Evolutionary conservation across 2,888 invertebrate genomes (phyloP), one percentile per base, ranked within the genome.

Genomic region (Cataglyphis rosenhaueri): DNA sequence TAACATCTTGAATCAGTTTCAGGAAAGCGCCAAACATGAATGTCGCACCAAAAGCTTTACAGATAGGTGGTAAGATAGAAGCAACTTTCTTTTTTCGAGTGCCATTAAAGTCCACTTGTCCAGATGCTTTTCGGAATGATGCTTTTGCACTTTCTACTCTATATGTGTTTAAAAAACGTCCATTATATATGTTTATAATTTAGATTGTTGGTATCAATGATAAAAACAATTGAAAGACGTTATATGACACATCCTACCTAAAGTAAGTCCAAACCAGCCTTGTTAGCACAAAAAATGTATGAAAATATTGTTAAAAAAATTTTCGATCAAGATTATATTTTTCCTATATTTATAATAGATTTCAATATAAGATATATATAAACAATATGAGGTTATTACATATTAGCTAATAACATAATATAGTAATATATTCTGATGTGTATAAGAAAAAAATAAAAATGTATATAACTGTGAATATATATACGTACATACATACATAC

Each of bases 1-100:
- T 94, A 21, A 97, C 86, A 95, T 99, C 99, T 92, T 98, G 97
- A 55, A 97, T 92, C 0, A 99, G 94, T 95, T 99, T 99, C 86
- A 98, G 95, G 74, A 97, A 94, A 0, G 98, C 96, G n/a, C 99
- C 98, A 91, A 98, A 97, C 1, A 98, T 85, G 93, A 99, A 98
- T 79, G 97, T 97, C 0, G 97, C 96, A 66, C 99, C 98, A 94
- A 99, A 99, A 6, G 98, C 97, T 93, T 97, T 96, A 88, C 97
- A 96, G 66, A 99, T 95, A 0, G 98, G 97, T 48, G 97, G 97
- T 92, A 98, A 95, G 89, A 99, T 97, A 0, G 98, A 98, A 0
- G 98, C 98, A 73, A 96, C 96, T 87, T 97, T 96, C 91, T 96
- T 96, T 84, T 96, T 96, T 3, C 95, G 95, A 74, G 96, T 96